A percentile compares a stretch with the other conserved stretches of the same genome.
These are phyloP conservation scores for Coptodon bakossiorum DNA, from an alignment of 2,113 vertebrate species.

Conservation along the genomic window DNA sequence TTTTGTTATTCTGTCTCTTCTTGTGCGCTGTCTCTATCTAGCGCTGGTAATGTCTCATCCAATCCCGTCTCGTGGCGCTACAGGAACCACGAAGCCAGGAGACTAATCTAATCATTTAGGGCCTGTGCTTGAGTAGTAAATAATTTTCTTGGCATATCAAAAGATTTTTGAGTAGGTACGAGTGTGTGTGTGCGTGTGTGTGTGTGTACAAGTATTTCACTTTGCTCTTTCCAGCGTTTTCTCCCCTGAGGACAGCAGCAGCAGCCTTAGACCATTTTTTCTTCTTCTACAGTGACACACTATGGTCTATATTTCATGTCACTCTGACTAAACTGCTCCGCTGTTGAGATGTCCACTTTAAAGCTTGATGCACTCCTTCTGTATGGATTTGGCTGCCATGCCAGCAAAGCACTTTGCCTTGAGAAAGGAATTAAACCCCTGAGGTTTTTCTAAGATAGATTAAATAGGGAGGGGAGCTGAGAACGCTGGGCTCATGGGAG, in stretches of 20 bases:
- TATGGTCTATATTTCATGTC: conserved; percentile 54
- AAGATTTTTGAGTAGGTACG: neutral
- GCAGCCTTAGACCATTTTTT: neutral
- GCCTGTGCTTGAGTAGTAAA: conserved; percentile 28
- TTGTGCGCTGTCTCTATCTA: neutral
- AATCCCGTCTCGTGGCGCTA: neutral
- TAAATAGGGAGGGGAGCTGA: conserved; percentile 48
- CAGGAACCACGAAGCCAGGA: conserved; percentile 17
- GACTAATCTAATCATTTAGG: conserved; percentile 56
- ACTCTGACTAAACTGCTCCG: conserved; percentile 50
- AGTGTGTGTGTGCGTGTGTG: neutral
- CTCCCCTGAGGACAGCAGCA: conserved; percentile 10
- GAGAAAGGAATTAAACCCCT: conserved; percentile 64
- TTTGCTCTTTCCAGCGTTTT: neutral
- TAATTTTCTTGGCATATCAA: conserved; percentile 43
- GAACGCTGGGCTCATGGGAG: conserved; percentile 17
- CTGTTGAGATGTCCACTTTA: conserved; percentile 65
- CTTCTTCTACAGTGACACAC: conserved; percentile 22
- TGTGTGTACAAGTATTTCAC: neutral
- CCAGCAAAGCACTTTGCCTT: conserved; percentile 71
- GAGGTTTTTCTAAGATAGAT: conserved; percentile 63
- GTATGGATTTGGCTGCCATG: conserved; percentile 62
- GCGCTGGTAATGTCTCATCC: conserved; percentile 10
- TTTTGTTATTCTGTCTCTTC: neutral
- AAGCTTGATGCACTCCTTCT: conserved; percentile 64